These are phyloP conservation scores for Sinocyclocheilus anshuiensis DNA, from an alignment of 2,113 vertebrate genomes.

Conservation along the genomic window DNA sequence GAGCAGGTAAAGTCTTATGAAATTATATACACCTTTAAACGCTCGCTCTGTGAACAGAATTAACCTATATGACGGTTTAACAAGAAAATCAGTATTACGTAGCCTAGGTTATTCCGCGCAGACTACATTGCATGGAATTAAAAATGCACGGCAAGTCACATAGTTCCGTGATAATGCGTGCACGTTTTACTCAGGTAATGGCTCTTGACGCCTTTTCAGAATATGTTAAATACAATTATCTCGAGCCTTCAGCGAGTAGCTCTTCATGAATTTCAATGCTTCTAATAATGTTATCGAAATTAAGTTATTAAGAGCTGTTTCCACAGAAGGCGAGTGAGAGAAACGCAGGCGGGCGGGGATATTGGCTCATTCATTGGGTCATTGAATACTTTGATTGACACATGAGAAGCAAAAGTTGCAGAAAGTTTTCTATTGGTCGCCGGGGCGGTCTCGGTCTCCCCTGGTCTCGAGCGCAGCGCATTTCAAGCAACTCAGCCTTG, in stretches of 20 bases:
- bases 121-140: not conserved
- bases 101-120: not conserved
- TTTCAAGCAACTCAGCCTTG: conserved; percentile 55
- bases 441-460: conserved; percentile 64
- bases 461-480: conserved; percentile 60
- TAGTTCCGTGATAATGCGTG: not conserved
- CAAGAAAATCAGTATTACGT: not conserved
- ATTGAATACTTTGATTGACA: conserved; percentile 74
- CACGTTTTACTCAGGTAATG: conserved; percentile 5
- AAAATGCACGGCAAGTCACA: not conserved
- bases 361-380: conserved; percentile 61
- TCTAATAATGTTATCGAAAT: conserved; percentile 28
- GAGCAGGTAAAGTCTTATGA: no score
- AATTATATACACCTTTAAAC: not conserved
- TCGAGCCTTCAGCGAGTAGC: not conserved
- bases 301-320: conserved; percentile 32
- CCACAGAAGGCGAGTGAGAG: not conserved
- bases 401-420: conserved; percentile 72
- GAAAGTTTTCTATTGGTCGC: conserved; percentile 73
- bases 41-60: not conserved
- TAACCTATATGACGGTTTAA: not conserved
- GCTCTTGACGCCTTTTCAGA: not conserved
- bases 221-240: not conserved
- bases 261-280: conserved; percentile 33
- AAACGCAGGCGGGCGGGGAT: conserved; percentile 13